Percentiles rank a stretch among this genome's conserved stretches.
phyloP scores from a whole-genome alignment of 64 coral and sea anemone genomes.

The Catalaphyllia jardinei region DNA sequence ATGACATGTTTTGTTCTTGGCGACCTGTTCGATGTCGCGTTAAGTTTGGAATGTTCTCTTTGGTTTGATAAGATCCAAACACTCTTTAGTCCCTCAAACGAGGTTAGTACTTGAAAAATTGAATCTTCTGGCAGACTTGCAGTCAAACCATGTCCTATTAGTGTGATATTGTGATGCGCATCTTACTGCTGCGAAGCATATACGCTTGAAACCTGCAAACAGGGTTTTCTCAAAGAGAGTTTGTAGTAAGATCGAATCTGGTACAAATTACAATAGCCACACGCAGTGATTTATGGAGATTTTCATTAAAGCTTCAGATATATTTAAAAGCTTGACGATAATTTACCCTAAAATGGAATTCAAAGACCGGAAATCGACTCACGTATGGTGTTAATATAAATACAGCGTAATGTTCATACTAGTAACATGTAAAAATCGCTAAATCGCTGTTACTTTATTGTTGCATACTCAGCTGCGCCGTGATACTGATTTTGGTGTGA shows the following conservation, averaged over 20 bases:
- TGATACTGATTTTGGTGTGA: neutral
- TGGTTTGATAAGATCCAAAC: neutral
- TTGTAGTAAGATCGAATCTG: neutral
- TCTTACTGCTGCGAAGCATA: neutral
- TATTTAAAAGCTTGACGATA: neutral
- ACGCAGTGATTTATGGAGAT: too few relatives aligned
- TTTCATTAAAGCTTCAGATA: neutral
- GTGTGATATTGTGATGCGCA: neutral
- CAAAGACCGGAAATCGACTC: neutral
- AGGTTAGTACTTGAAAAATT: neutral
- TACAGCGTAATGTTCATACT: neutral
- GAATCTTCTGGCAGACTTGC: neutral
- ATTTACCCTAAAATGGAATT: neutral
- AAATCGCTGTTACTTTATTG: neutral
- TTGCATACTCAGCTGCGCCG: constrained; percentile 1
- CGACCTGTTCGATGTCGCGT: neutral
- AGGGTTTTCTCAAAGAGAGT: neutral
- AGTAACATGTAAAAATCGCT: constrained; percentile 5
- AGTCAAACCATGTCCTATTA: neutral
- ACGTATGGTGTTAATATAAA: neutral
- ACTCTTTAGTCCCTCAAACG: neutral
- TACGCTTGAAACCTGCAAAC: neutral
- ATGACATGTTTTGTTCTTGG: constrained; percentile 16
- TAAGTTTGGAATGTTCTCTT: neutral
- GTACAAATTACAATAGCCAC: neutral